phyloP scores from a whole-genome alignment of 2,888 invertebrate species.

The Mycalesis mineus region DNA sequence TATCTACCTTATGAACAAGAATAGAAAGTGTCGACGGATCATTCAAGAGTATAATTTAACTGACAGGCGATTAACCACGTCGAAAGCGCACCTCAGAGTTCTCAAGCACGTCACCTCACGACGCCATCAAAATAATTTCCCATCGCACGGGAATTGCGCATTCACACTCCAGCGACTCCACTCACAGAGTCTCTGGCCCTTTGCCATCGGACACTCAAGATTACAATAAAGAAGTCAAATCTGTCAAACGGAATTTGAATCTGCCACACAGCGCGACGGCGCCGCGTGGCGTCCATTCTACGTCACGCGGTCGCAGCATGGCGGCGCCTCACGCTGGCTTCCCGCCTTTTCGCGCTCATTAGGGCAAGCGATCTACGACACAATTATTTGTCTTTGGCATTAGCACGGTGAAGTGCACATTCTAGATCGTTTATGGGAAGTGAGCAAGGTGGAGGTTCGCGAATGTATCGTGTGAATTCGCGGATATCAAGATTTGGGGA shows the following conservation, averaged over 20 bases:
- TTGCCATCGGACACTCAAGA: constrained; percentile 49
- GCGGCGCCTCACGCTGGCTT: constrained; percentile 29
- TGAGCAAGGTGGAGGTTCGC: constrained; percentile 51
- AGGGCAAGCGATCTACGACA: constrained; percentile 38
- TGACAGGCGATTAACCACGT: constrained; percentile 17
- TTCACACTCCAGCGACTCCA: constrained; percentile 61
- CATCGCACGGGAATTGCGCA: constrained; percentile 67
- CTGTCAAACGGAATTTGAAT: constrained; percentile 60
- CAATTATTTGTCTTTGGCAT: constrained; percentile 56
- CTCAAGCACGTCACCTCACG: constrained; percentile 39
- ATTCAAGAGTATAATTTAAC: constrained; percentile 1
- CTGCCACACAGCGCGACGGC: constrained; percentile 53
- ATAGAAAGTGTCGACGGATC: not conserved
- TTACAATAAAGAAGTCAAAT: constrained; percentile 50
- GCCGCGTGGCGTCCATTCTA: constrained; percentile 44
- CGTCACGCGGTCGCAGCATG: constrained; percentile 38
- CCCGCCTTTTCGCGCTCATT: constrained; percentile 38
- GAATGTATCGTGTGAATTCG: constrained; percentile 30
- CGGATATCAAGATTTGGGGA: constrained; percentile 7
- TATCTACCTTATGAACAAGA: too few relatives aligned
- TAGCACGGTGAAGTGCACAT: constrained; percentile 63
- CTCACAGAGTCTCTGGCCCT: constrained; percentile 27
- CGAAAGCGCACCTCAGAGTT: constrained; percentile 28
- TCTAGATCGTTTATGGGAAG: constrained; percentile 71
- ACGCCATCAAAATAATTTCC: constrained; percentile 44